phyloP scores from a whole-genome alignment of 2,113 vertebrate genomes.

The Chloropsis cyanopogon region DNA sequence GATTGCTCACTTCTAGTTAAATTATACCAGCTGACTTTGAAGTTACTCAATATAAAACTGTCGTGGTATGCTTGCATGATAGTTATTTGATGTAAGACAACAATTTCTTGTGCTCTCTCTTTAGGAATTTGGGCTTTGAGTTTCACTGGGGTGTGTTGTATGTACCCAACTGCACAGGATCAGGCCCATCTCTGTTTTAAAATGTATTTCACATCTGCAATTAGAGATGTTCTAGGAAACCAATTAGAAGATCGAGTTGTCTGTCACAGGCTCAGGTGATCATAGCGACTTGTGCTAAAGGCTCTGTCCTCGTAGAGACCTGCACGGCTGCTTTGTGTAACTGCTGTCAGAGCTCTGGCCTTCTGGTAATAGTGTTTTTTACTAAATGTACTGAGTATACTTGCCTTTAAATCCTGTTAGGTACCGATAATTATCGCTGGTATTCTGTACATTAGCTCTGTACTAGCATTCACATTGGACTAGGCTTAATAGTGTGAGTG shows the following conservation, averaged over 20 bases:
- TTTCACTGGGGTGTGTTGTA: slow-evolving; percentile 21
- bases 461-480: slow-evolving; percentile 10
- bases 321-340: slow-evolving; percentile 37
- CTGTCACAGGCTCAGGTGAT: slow-evolving; percentile 5
- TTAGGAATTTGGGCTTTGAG: slow-evolving; percentile 33
- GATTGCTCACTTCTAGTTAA: slow-evolving; percentile 36
- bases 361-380: not conserved
- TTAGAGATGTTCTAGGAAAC: not conserved
- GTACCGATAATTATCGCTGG: not conserved
- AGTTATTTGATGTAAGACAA: slow-evolving; percentile 27
- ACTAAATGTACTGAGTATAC: not conserved
- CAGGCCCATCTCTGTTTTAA: slow-evolving; percentile 10
- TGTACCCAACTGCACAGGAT: not conserved
- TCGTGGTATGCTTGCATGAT: slow-evolving; percentile 45
- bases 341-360: slow-evolving; percentile 23
- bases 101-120: slow-evolving; percentile 38
- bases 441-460: slow-evolving; percentile 46
- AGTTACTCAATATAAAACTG: not conserved
- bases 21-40: slow-evolving; percentile 27
- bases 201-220: slow-evolving; percentile 2
- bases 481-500: not conserved
- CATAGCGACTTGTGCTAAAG: not conserved
- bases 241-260: not conserved
- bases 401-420: slow-evolving; percentile 28
- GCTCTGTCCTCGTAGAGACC: not conserved